Conservation (phyloP, 2,113 vertebrate genomes). For the Sclerurus mexicanus region DNA sequence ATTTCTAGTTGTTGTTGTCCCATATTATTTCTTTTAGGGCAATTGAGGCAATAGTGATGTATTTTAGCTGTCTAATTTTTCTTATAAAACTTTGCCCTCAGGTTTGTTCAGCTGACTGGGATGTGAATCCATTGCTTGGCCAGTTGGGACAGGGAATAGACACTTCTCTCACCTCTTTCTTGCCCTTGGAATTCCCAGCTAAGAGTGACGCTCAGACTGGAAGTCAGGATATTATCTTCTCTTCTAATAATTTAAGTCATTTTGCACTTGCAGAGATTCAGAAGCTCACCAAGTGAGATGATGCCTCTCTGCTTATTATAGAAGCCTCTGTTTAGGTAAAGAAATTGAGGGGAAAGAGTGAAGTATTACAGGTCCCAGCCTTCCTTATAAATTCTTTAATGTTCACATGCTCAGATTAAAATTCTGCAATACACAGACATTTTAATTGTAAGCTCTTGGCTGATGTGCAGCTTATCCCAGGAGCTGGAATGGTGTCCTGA, state of each 20-base stretch:
- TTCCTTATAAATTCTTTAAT: background rate
- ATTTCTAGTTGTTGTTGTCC: background rate
- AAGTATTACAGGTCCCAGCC: background rate
- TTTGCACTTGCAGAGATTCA: background rate
- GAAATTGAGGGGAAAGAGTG: background rate
- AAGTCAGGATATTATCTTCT: background rate
- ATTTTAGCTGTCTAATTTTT: background rate
- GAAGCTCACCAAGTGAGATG: background rate
- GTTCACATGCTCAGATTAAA: background rate
- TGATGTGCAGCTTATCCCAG: background rate
- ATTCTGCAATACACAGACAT: background rate
- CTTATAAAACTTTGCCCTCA: background rate
- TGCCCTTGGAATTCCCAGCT: background rate
- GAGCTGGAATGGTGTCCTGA: background rate
- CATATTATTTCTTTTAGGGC: background rate
- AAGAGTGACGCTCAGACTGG: background rate
- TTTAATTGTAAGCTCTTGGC: background rate
- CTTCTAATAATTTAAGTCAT: background rate
- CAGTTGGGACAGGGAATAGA: background rate
- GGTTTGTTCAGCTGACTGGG: background rate
- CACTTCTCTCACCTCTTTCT: background rate
- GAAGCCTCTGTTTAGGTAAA: background rate
- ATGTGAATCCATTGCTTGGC: background rate
- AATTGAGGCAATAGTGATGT: background rate
- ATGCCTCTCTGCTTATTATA: background rate